Evolutionary conservation across 2,113 vertebrate genomes (phyloP).

Genomic region (Oreotrochilus melanogaster): DNA sequence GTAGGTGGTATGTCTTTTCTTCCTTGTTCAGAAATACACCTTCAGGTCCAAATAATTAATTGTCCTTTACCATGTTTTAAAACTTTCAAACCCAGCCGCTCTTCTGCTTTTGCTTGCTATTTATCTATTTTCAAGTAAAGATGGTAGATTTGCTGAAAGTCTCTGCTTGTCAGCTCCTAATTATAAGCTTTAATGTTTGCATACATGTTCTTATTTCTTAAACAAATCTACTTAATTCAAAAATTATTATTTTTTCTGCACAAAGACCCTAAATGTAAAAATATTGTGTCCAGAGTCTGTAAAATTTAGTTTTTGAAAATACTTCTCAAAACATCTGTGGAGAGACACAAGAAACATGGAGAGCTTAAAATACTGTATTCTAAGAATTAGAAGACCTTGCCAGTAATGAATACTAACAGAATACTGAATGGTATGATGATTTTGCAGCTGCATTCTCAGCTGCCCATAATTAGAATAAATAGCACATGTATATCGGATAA

Average conservation of each 20-base stretch:
- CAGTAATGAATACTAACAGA: constrained; percentile 9
- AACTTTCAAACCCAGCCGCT: background rate
- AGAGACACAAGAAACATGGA: background rate
- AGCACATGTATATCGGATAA: constrained; percentile 6
- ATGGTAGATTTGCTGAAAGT: background rate
- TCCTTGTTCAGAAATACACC: background rate
- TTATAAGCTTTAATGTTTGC: constrained; percentile 26
- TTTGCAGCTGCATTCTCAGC: constrained; percentile 53
- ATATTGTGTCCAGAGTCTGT: background rate
- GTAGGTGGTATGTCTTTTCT: background rate
- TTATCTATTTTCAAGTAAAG: background rate
- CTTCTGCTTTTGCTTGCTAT: background rate
- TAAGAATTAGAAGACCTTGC: constrained; percentile 37
- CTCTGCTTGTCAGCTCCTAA: background rate
- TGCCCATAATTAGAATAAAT: constrained; percentile 34
- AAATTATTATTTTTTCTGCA: constrained; percentile 25
- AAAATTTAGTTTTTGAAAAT: constrained; percentile 15
- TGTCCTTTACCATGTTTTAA: background rate
- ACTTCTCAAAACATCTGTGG: constrained; percentile 17
- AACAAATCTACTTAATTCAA: background rate
- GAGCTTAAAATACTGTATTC: constrained; percentile 45
- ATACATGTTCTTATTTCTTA: background rate
- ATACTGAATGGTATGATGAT: background rate
- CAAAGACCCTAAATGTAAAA: constrained; percentile 3
- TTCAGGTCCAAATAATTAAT: background rate